These are phyloP conservation scores for Melanotaenia parkinsoni DNA, from an alignment of 2,797 vertebrate genomes.

Conservation along the genomic window DNA sequence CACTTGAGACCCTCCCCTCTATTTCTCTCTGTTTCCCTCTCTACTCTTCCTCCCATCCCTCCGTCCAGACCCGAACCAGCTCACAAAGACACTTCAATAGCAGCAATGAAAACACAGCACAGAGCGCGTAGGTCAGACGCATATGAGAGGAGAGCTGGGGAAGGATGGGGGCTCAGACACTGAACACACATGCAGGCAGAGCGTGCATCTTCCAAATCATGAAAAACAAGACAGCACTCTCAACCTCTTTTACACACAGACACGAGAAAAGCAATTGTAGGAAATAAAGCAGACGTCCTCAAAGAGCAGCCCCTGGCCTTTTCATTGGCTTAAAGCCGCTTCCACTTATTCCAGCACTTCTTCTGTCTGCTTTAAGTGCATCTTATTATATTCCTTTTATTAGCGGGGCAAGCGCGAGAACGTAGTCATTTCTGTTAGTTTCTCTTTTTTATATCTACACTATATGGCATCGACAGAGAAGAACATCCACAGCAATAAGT, in stretches of 20 bases:
- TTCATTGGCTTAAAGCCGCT: slow-evolving; percentile 44
- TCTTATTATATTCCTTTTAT: slow-evolving; percentile 41
- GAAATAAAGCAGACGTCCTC: slow-evolving; percentile 58
- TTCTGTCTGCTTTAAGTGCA: slow-evolving; percentile 42
- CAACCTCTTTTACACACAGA: slow-evolving; percentile 38
- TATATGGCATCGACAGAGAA: neutral
- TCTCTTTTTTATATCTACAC: neutral
- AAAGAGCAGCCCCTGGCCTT: slow-evolving; percentile 55
- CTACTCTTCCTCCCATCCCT: slow-evolving; percentile 61
- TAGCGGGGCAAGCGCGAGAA: neutral
- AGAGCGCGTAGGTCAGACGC: slow-evolving; percentile 64
- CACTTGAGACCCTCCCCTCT: slow-evolving; percentile 88
- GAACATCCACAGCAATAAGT: neutral
- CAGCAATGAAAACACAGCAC: slow-evolving; percentile 77
- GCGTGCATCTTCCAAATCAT: slow-evolving; percentile 41
- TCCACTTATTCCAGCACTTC: slow-evolving; percentile 32
- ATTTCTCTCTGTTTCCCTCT: slow-evolving; percentile 56
- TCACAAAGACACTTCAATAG: slow-evolving; percentile 85
- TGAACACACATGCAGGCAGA: slow-evolving; percentile 33
- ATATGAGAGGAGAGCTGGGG: slow-evolving; percentile 16
- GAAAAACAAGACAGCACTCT: slow-evolving; percentile 63
- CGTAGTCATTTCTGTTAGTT: neutral
- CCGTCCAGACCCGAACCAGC: slow-evolving; percentile 47
- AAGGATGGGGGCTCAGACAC: slow-evolving; percentile 28
- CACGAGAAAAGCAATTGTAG: slow-evolving; percentile 55